Evolutionary conservation across 2,113 vertebrate species (phyloP).

Genomic region (Phasianus colchicus): DNA sequence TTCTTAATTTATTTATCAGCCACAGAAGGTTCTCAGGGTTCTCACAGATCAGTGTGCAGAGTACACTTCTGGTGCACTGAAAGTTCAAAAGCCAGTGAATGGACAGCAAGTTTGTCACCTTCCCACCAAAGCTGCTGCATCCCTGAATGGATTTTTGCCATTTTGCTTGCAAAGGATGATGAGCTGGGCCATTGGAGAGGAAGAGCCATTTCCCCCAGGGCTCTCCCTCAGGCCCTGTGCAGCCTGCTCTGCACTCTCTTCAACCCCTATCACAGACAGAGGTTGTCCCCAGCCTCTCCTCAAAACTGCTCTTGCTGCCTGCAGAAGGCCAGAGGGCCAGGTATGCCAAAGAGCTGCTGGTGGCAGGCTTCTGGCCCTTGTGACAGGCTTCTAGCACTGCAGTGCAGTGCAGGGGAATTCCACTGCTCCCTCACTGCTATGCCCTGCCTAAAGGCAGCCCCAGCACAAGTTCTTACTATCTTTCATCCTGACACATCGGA

Average conservation of each 20-base stretch:
- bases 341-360: not conserved
- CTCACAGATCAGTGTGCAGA: not conserved
- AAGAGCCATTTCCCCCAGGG: not conserved
- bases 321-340: not conserved
- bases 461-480: rapidly evolving
- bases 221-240: not conserved
- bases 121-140: not conserved
- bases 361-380: not conserved
- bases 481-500: not conserved
- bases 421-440: not conserved
- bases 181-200: rapidly evolving
- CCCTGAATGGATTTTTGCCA: not conserved
- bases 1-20: not conserved
- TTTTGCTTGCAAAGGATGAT: rapidly evolving
- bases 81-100: not conserved
- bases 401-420: not conserved
- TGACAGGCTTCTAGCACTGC: not conserved
- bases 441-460: not conserved
- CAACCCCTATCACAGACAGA: not conserved
- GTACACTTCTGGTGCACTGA: not conserved
- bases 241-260: rapidly evolving
- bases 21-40: not conserved
- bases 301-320: not conserved
- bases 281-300: not conserved
- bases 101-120: not conserved